Base-by-base conservation (phyloP, 2,113 vertebrate genomes). In the Pelecanus crispus region DNA sequence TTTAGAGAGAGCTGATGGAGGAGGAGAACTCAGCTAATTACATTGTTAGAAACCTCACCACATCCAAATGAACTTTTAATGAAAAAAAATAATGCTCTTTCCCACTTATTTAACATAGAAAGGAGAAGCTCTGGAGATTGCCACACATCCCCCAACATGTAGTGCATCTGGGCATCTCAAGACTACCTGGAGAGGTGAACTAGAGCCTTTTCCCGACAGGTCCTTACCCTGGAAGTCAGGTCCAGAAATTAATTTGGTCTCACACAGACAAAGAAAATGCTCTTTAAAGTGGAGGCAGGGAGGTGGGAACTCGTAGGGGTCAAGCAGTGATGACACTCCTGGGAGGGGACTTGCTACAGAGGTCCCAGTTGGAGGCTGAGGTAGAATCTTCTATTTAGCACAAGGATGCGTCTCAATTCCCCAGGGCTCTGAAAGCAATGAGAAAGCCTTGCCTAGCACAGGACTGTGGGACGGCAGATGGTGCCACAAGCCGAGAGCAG, bases 51-150 rank as follows among this genome's bases (percentile, higher is more conserved):
- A 97, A 96, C 67, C 73, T 89, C 87, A 71, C 83, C 68, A 17
- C 91, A 97, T 90, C 84, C 81, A 93, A 94, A 97, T 95, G 81
- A 97, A 95, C 94, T 90, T 97, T 96, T 94, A 96, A 97, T 94
- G 93, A 84, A 80, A 95, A 95, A 96, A 96, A 96, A 95, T 78
- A 90, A 96, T 73, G 78, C 88, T 68, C 32, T 97, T 95, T 75
- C 28, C 74, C 53, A 81, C 82, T 91, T 79, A 86, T 81, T 96
- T 92, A 79, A 88, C 49, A 52, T 3, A 84, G 75, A 58, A 88
- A 66, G 55, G 38, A 31, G 66, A 94, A 89, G 50, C 45, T 58
- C 67, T 78, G 79, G 72, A 66, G 72, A 32, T 22, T 11, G 13
- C 19, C 14, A 38, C 25, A 74, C 44, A 61, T 71, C 22, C 66